Evolutionary conservation across 2,888 invertebrate species (phyloP).

Genomic region (Sphecodes monilicornis): DNA sequence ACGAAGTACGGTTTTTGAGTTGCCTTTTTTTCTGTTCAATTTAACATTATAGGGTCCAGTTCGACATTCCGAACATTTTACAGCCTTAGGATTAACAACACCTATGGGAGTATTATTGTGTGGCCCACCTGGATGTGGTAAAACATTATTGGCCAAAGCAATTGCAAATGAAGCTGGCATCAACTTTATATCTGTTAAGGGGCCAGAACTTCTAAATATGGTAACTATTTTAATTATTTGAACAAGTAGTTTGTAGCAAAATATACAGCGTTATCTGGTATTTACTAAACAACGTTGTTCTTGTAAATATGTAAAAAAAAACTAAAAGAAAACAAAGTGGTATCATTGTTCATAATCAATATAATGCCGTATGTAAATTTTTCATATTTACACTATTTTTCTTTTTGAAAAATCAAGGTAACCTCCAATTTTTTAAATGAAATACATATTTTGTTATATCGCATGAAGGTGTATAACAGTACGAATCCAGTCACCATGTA

Average conservation of each 20-base stretch:
- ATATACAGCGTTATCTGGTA: background rate
- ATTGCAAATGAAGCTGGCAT: constrained; percentile 99
- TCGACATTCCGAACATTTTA: constrained; percentile 92
- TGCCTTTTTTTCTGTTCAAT: constrained; percentile 1
- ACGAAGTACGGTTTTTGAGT: background rate
- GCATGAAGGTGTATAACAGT: background rate
- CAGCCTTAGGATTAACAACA: constrained; percentile 90
- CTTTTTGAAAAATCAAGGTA: background rate
- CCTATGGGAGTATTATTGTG: constrained; percentile 97
- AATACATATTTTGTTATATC: background rate
- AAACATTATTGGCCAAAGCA: constrained; percentile 98
- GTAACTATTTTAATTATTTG: constrained; percentile 84
- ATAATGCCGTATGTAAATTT: background rate
- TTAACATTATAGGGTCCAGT: constrained; percentile 91
- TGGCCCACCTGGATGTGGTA: constrained; percentile 98
- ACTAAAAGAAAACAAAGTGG: too few species aligned
- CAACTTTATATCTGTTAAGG: constrained; percentile 99
- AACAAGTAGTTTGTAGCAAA: constrained; percentile 3
- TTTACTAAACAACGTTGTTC: constrained; percentile 1
- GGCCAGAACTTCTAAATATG: constrained; percentile 99
- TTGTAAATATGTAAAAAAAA: background rate
- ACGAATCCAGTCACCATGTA: background rate
- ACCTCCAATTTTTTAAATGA: background rate
- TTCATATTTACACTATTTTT: background rate
- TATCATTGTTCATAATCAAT: too few species aligned